Percentiles rank a stretch among this genome's conserved stretches.
Conservation (phyloP, 2,797 vertebrate genomes). For the Semaprochilodus insignis region DNA sequence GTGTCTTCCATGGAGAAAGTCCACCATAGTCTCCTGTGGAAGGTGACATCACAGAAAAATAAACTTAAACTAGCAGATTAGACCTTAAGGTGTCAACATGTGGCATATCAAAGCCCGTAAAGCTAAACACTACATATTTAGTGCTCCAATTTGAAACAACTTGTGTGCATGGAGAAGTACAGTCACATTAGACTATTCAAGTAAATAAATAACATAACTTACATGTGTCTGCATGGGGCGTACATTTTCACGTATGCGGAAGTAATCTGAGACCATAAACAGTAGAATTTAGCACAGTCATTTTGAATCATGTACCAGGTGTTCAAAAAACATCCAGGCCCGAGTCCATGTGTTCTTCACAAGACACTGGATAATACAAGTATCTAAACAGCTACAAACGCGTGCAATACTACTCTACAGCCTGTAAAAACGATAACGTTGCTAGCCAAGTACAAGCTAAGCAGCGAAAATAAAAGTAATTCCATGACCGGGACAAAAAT, state of each 20-base stretch:
- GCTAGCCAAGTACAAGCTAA: not conserved
- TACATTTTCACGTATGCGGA: slow-evolving; percentile 19
- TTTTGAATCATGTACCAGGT: not conserved
- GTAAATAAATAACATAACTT: slow-evolving; percentile 55
- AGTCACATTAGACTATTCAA: not conserved
- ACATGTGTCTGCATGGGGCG: slow-evolving; percentile 65
- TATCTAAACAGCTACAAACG: not conserved
- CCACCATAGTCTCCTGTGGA: slow-evolving; percentile 67
- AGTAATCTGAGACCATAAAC: slow-evolving; percentile 27
- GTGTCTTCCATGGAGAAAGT: slow-evolving; percentile 53
- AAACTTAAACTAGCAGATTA: not conserved
- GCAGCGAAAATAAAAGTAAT: not conserved
- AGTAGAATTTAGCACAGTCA: not conserved
- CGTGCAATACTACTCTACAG: not conserved
- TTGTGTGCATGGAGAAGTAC: not conserved
- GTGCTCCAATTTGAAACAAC: too few species aligned
- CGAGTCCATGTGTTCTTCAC: not conserved
- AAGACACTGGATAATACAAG: not conserved
- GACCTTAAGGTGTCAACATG: not conserved
- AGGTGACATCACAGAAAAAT: not conserved
- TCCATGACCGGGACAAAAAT: not conserved
- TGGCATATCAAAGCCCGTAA: too few species aligned
- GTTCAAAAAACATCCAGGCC: not conserved
- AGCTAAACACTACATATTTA: not conserved
- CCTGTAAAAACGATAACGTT: not conserved